phyloP scores from a whole-genome alignment of 1,140 invertebrate genomes.

The Drosophila pseudoobscura region DNA sequence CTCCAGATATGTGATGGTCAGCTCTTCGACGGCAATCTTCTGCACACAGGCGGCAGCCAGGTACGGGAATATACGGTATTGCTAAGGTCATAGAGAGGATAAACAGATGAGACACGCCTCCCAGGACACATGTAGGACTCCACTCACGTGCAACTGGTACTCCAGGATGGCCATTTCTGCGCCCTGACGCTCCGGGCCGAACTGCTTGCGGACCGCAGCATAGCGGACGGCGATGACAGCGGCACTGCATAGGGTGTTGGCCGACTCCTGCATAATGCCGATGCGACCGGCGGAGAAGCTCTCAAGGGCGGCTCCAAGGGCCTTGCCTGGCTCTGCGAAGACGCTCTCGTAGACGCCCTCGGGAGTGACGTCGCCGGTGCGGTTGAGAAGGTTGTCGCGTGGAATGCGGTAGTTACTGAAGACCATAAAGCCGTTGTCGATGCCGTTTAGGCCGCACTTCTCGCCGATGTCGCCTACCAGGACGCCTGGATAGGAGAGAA shows the following conservation, averaged over 20 bases:
- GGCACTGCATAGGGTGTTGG: conserved; percentile 88
- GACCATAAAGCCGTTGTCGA: conserved; percentile 95
- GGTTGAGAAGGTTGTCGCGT: conserved; percentile 92
- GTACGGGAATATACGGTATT: conserved; percentile 96
- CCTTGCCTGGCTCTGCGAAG: conserved; percentile 90
- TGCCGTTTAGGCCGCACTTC: conserved; percentile 93
- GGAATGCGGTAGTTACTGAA: conserved; percentile 95
- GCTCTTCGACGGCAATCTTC: conserved; percentile 87
- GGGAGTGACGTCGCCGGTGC: conserved; percentile 92
- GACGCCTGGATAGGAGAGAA: conserved; percentile 89
- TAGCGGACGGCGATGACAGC: conserved; percentile 95
- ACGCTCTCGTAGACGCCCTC: conserved; percentile 92
- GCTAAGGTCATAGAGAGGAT: conserved; percentile 82
- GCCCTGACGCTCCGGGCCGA: conserved; percentile 88
- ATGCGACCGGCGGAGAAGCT: conserved; percentile 93
- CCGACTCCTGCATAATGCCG: conserved; percentile 89
- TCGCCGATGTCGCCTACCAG: conserved; percentile 93
- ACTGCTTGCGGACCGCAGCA: conserved; percentile 94
- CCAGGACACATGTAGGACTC: not conserved
- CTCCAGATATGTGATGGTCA: conserved; percentile 84
- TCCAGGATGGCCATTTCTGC: conserved; percentile 94
- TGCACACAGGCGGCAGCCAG: conserved; percentile 92
- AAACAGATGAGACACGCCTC: not conserved
- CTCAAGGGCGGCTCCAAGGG: conserved; percentile 92
- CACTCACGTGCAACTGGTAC: conserved; percentile 92